Percentiles rank a stretch among this genome's conserved stretches.
Conservation (phyloP, 2,797 vertebrate species). For the Glossophaga mutica region DNA sequence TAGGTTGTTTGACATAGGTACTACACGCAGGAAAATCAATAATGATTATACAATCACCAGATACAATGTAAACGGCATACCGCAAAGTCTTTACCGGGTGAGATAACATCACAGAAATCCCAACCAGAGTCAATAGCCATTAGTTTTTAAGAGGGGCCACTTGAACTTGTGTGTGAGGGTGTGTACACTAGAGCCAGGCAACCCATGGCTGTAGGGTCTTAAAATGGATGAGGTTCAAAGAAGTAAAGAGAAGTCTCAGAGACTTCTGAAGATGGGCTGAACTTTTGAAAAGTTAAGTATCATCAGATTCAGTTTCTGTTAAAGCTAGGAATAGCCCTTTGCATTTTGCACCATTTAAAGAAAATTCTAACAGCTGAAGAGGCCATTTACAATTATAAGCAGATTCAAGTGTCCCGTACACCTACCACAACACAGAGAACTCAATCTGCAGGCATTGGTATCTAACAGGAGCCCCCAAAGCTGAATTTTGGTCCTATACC, state of each 20-base stretch:
- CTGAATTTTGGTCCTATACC: not conserved
- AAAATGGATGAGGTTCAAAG: constrained; percentile 82
- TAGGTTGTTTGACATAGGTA: constrained; percentile 86
- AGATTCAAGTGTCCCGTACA: constrained; percentile 24
- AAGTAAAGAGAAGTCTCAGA: constrained; percentile 65
- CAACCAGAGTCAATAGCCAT: constrained; percentile 84
- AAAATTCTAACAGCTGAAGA: constrained; percentile 31
- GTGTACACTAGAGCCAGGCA: constrained; percentile 63
- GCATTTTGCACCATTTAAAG: constrained; percentile 22
- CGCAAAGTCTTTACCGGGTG: constrained; percentile 79
- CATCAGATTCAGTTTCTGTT: constrained; percentile 68
- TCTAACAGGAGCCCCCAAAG: not conserved
- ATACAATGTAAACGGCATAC: constrained; percentile 86
- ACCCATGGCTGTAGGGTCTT: constrained; percentile 47
- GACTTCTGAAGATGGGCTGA: constrained; percentile 50
- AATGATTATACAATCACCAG: constrained; percentile 84
- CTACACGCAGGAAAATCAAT: constrained; percentile 85
- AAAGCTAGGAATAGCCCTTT: constrained; percentile 43
- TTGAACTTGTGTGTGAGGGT: constrained; percentile 80
- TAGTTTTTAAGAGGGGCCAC: constrained; percentile 82
- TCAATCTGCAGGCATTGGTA: not conserved
- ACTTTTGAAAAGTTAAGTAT: constrained; percentile 71
- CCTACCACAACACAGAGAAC: constrained; percentile 33
- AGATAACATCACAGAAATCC: constrained; percentile 86
- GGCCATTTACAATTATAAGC: not conserved